These are phyloP conservation scores for Zelleria hepariella DNA, from an alignment of 2,888 invertebrate species.

Conservation along the genomic window DNA sequence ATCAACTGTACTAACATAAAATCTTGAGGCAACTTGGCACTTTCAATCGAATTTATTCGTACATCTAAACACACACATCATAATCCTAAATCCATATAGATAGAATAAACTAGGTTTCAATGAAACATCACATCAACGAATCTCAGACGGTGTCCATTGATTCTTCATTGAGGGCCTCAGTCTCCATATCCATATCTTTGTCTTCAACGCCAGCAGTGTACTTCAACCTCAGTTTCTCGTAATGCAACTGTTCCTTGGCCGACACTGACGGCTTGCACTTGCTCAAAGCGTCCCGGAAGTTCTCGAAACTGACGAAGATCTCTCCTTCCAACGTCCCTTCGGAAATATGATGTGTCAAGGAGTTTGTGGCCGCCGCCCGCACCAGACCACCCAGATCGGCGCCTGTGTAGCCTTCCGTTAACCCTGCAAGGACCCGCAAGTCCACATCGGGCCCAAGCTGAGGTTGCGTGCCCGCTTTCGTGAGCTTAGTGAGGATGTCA, in stretches of 20 bases:
- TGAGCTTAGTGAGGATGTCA: conserved; percentile 90
- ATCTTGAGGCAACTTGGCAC: conserved; percentile 2
- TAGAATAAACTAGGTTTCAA: conserved; percentile 18
- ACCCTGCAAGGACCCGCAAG: conserved; percentile 77
- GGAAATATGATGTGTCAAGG: conserved; percentile 82
- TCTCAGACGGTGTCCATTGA: conserved; percentile 66
- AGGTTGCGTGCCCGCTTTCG: conserved; percentile 90
- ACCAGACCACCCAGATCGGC: conserved; percentile 94
- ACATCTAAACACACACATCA: not conserved
- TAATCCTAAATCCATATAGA: not conserved
- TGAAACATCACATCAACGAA: conserved; percentile 27
- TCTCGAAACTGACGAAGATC: conserved; percentile 76
- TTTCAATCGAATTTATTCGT: not conserved
- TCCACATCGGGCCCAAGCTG: conserved; percentile 82
- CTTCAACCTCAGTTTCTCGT: conserved; percentile 79
- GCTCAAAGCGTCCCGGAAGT: conserved; percentile 82
- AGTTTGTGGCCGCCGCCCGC: conserved; percentile 86
- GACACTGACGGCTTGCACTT: conserved; percentile 92
- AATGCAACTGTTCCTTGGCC: conserved; percentile 82
- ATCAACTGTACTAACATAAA: not conserved
- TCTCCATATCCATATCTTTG: conserved; percentile 72
- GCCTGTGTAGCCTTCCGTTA: conserved; percentile 88
- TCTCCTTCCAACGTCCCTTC: conserved; percentile 64
- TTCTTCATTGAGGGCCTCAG: conserved; percentile 56
- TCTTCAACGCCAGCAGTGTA: conserved; percentile 72